Percentiles rank a stretch among this genome's conserved stretches.
These are phyloP conservation scores for Palaemon carinicauda DNA, from an alignment of 1,140 invertebrate species.

Conservation along the genomic window DNA sequence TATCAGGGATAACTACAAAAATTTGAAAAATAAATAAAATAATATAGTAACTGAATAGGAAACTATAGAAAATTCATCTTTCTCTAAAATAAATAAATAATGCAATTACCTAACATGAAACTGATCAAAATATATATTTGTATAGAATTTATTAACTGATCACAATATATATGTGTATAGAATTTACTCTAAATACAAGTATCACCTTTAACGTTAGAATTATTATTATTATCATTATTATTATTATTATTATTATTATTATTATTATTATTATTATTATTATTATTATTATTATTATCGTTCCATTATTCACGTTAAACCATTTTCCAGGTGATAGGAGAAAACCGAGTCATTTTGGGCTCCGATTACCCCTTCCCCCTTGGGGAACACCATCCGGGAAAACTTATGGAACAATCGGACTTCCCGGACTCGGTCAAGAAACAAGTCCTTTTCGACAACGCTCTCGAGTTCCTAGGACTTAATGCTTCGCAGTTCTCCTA, in stretches of 20 bases:
- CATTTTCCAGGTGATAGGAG: conserved; percentile 39
- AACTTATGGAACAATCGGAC: conserved; percentile 66
- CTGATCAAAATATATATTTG: too few species aligned
- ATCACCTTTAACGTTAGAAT: background rate
- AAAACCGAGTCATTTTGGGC: conserved; percentile 70
- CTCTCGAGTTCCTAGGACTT: conserved; percentile 61
- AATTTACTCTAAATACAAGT: too few species aligned
- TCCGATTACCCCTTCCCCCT: conserved; percentile 73
- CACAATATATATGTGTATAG: too few species aligned
- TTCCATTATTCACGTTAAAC: too few species aligned
- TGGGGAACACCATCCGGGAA: conserved; percentile 70
- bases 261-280: background rate
- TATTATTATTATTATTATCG: background rate
- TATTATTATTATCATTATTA: background rate
- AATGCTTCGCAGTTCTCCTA: conserved; percentile 45
- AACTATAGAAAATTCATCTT: too few species aligned
- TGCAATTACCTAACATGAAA: too few species aligned
- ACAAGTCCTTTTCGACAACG: conserved; percentile 62
- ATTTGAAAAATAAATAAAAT: too few species aligned
- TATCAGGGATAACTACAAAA: too few species aligned
- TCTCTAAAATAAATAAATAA: too few species aligned
- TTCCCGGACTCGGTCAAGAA: conserved; percentile 61
- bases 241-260: background rate
- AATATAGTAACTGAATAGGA: too few species aligned
- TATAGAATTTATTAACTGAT: too few species aligned